Evolutionary conservation across 2,113 vertebrate species (phyloP).

Genomic region (Antennarius striatus): DNA sequence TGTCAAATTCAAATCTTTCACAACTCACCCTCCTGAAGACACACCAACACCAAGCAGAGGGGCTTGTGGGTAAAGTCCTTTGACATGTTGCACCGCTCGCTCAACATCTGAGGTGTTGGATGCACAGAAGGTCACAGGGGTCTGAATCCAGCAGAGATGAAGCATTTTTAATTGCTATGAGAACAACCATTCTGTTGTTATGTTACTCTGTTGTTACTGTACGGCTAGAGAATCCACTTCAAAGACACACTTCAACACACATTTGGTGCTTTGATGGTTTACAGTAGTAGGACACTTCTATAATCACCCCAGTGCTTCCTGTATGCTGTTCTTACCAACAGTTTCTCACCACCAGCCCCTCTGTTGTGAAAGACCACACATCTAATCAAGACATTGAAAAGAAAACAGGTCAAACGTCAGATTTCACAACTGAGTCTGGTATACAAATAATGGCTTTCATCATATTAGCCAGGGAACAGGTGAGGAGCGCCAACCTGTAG

Average conservation of each 20-base stretch:
- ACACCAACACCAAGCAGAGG: constrained; percentile 83
- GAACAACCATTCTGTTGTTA: not conserved
- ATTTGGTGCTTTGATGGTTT: too few species aligned
- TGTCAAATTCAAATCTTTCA: too few species aligned
- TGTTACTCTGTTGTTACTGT: too few species aligned
- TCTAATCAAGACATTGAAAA: constrained; percentile 59
- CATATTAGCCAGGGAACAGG: not conserved
- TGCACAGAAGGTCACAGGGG: constrained; percentile 81
- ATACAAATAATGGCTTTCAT: not conserved
- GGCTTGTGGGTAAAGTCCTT: constrained; percentile 63
- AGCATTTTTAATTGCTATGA: not conserved
- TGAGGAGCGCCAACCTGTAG: constrained; percentile 78
- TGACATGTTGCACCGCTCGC: constrained; percentile 78
- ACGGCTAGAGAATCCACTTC: too few species aligned
- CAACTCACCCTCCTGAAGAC: constrained; percentile 87
- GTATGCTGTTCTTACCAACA: constrained; percentile 77
- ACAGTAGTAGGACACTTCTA: not conserved
- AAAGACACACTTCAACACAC: too few species aligned
- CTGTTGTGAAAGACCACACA: constrained; percentile 86
- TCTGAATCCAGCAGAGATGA: constrained; percentile 66
- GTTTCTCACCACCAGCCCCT: constrained; percentile 81
- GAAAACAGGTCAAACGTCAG: not conserved
- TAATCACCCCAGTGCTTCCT: too few species aligned
- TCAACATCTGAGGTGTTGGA: constrained; percentile 83
- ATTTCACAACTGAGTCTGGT: not conserved